Conservation (phyloP, 1,140 invertebrate genomes). For the Heliconius congener region DNA sequence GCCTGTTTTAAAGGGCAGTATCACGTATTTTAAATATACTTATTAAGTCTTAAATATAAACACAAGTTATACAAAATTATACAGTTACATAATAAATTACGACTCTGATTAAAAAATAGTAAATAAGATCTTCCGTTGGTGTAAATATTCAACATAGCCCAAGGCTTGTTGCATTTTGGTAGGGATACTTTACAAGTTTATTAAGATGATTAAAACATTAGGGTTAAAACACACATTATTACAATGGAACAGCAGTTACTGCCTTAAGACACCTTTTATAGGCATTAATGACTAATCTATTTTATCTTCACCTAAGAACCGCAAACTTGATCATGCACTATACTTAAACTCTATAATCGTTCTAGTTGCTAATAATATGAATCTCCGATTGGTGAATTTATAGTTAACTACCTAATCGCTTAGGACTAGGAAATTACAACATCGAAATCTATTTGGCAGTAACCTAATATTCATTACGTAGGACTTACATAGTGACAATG, state of each 20-base stretch:
- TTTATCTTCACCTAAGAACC: constrained; percentile 34
- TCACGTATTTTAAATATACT: not conserved
- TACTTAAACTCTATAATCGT: constrained; percentile 50
- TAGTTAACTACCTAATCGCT: constrained; percentile 58
- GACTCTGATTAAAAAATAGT: constrained; percentile 10
- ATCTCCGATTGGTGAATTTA: constrained; percentile 60
- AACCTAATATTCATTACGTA: constrained; percentile 53
- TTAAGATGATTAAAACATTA: constrained; percentile 13
- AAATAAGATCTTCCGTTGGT: constrained; percentile 13
- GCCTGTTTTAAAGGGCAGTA: constrained; percentile 7
- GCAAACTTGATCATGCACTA: constrained; percentile 66
- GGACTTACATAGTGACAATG: constrained; percentile 17
- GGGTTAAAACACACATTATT: constrained; percentile 8
- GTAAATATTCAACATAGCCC: constrained; percentile 5
- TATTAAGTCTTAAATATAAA: constrained; percentile 4
- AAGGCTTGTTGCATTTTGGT: constrained; percentile 1
- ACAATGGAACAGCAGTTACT: constrained; percentile 16
- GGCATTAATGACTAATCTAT: constrained; percentile 32
- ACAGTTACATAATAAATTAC: not conserved
- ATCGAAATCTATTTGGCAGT: constrained; percentile 77
- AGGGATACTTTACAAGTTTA: constrained; percentile 14
- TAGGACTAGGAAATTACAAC: constrained; percentile 72
- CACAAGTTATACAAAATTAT: constrained; percentile 13
- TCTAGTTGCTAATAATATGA: constrained; percentile 59
- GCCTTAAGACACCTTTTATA: constrained; percentile 19